Evolutionary conservation across 2,888 invertebrate genomes (phyloP), one percentile per base, ranked within the genome.

Genomic region (Pharmacophagus antenor): DNA sequence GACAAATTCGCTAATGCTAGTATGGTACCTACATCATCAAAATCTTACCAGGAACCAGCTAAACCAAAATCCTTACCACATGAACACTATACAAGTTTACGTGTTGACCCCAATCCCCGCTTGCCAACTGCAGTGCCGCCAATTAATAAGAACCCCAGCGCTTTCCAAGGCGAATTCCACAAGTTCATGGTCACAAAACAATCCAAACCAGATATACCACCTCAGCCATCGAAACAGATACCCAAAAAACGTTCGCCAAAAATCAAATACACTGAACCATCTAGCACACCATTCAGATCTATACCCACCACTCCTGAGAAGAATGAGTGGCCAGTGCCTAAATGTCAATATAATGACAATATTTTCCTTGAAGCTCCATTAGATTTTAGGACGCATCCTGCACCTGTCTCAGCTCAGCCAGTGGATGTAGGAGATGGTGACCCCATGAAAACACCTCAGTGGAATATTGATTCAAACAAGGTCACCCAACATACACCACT

Each of bases 271-370:
- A 72, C 73, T 0, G 72, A 78, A 61, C 70, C 70, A 2, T 44
- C 66, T 0, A 70, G 74, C 6, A 58, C 62, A 0, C 50, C 61
- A 7, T 20, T 52, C 15, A 47, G 41, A 61, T 41, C 17, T 15
- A 15, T 27, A 10, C 20, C 46, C 18, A 60, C 25, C 31, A 21
- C 60, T 2, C 64, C 64, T 3, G 66, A 66, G 7, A 69, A 66
- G 2, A 58, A 71, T 0, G 78, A 78, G 2, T 79, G 76, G 67
- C 68, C 76, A 0, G 63, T 78, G 63, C 90, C 90, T 0, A 63
- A 84, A 0, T 86, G 87, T 0, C 89, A 89, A 53, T 90, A 90
- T 58, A 90, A 84, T 48, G 90, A 90, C 52, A 78, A 67, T 23
- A 88, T 90, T 58, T 86, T 90, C 65, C 44, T 88, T 18, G 81